Percentiles rank a stretch among this genome's conserved stretches.
Evolutionary conservation across 1,140 invertebrate species (phyloP).

Genomic region (Lordiphosa mommai): DNA sequence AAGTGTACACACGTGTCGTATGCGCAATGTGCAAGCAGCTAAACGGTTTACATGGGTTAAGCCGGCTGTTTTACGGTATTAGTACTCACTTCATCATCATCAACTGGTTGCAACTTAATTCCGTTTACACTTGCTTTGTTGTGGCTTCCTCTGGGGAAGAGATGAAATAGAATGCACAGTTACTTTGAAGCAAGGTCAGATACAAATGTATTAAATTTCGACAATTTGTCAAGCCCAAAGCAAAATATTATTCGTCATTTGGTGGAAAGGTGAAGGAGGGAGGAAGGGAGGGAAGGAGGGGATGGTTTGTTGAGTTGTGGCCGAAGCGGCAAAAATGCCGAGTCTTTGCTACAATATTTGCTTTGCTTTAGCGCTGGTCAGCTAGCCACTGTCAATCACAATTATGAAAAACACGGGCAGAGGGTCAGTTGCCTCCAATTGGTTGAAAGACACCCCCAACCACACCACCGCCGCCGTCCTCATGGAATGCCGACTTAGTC

Average conservation of each 20-base stretch:
- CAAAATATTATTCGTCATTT: conserved; percentile 17
- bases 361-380: conserved; percentile 10
- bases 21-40: conserved; percentile 15
- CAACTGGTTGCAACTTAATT: conserved; percentile 9
- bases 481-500: not conserved
- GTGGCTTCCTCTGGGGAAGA: conserved; percentile 34
- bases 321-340: conserved; percentile 71
- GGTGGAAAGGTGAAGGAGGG: too few species aligned
- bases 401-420: conserved; percentile 57
- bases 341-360: conserved; percentile 18
- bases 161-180: conserved; percentile 14
- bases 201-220: conserved; percentile 57
- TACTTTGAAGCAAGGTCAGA: conserved; percentile 58
- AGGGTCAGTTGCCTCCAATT: conserved; percentile 59
- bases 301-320: conserved; percentile 9
- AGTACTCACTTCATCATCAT: conserved; percentile 57
- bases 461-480: conserved; percentile 13
- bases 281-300: too few species aligned
- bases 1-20: conserved; percentile 35
- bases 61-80: not conserved
- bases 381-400: conserved; percentile 63
- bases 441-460: conserved; percentile 18
- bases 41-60: conserved; percentile 17
- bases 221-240: not conserved
- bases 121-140: conserved; percentile 24